Base-by-base conservation (phyloP, 2,888 invertebrate species). In the Eupeodes luniger region DNA sequence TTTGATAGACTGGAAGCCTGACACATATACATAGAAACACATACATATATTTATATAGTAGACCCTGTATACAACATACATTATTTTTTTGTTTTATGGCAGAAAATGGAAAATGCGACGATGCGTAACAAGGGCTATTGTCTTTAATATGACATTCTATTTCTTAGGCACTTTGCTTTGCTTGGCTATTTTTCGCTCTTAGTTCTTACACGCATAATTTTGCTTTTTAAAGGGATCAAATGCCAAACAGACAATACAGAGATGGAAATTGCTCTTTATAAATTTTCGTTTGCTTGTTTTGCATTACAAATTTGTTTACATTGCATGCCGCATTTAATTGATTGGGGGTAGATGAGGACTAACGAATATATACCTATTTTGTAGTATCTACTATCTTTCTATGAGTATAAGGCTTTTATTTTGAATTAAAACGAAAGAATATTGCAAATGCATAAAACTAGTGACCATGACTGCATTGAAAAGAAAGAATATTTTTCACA, bases 101-200 rank as follows among this genome's bases (percentile, higher is more conserved):
- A 89, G 89, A 89, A 89, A 88, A 86, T 90, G 82, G 89, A 89
- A 89, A 89, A 86, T 90, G 86, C 89, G 86, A 69, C 86, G 90
- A 89, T 90, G 90, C 90, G 89, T 90, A 76, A 77, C 78, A 66
- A 77, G 81, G 64, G 81, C 59, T 76, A 81, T 69, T 51, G 79
- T 78, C 55, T 69, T 16, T 34, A 49, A 69, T 34, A 55, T 16
- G 49, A 40, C n/a, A 34, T 57, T 57, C 2, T 0, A 55, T 66
- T 69, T 61, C 40, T 27, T 27, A 27, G 27, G 27, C 27, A 3
- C 27, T 27, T 27, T 27, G 27, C 27, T 27, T 27, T 27, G 19
- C 61, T 64, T 69, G 59, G 51, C 5, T 69, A 19, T 49, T 61
- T 11, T 14, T 76, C 3, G 12, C 70, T 76, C 69, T 70, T 77